Conservation (phyloP, 2,888 invertebrate species). For the Nomada goodeniana region DNA sequence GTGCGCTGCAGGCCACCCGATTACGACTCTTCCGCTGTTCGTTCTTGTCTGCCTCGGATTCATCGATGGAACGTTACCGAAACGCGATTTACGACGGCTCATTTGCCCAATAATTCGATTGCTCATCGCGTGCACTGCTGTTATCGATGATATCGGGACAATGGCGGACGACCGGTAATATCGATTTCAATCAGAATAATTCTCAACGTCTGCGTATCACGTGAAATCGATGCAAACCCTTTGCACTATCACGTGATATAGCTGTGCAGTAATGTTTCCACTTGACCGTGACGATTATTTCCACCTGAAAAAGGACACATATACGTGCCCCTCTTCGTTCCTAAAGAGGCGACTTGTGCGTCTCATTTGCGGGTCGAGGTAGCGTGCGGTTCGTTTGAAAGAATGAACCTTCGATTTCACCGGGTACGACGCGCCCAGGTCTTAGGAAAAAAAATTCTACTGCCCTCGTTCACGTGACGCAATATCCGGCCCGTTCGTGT, state of each 20-base stretch:
- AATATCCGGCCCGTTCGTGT: constrained; percentile 62
- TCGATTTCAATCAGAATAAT: not conserved
- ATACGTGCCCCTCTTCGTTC: not conserved
- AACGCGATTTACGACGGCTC: constrained; percentile 30
- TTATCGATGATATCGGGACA: not conserved
- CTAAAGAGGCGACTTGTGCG: not conserved
- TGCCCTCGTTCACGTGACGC: constrained; percentile 59
- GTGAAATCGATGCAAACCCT: not conserved
- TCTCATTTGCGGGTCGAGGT: not conserved
- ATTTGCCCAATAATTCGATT: constrained; percentile 33
- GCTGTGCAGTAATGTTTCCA: not conserved
- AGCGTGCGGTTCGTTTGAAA: constrained; percentile 7
- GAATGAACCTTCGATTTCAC: constrained; percentile 30
- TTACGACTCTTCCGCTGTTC: constrained; percentile 38
- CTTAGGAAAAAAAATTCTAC: constrained; percentile 57
- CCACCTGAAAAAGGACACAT: not conserved
- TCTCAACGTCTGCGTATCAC: not conserved
- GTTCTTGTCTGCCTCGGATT: constrained; percentile 10
- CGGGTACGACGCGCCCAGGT: constrained; percentile 27
- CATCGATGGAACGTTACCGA: constrained; percentile 22
- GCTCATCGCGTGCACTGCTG: not conserved
- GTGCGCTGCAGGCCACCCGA: constrained; percentile 52
- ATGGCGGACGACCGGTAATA: not conserved
- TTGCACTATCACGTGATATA: not conserved
- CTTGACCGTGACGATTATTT: constrained; percentile 29